Base-by-base conservation (phyloP, 2,113 vertebrate genomes). In the Eolophus roseicapilla region DNA sequence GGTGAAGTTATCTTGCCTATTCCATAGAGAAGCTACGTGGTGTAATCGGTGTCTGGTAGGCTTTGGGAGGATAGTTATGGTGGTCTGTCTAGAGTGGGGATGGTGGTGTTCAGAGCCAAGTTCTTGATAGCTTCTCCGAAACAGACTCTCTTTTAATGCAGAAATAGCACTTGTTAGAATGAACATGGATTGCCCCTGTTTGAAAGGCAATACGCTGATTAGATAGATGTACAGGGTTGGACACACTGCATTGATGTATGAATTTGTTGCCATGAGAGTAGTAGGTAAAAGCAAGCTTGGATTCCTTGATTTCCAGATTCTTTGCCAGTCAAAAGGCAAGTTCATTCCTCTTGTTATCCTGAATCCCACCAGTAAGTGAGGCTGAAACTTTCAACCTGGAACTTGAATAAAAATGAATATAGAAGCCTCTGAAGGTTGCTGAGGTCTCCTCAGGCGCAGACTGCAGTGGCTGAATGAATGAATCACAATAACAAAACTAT, bases 151-250 rank as follows among this genome's bases (percentile, higher is more conserved):
- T 79, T 76, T 68, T 59, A 81, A 52, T 37, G 28, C 13, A 44
- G 37, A 65, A 29, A 20, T 37, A 83, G 21, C 15, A 20, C 17
- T 67, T 73, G 4, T 60, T 75, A 7, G 6, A 64, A 29, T 3
- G 11, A 41, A 57, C 14, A 35, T 44, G 13, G 19, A 39, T 37
- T 63, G 53, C 74, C 14, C 24, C 19, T 46, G 4, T 55, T 91
- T 0, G 4, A 60, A 79, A 71, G 17, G 41, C 9, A 41, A 8
- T 25, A 4, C 0, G 2, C 6, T 16, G 44, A 14, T 57, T 74
- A 1, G 1, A 1, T 74, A 1, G 1, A 1, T 17, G 17, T 37
- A 6, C 6, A 13, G 55, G 24, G 17, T 11, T 68, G 62, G 44
- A 53, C 13, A 14, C 16, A 17, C 13, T 24, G 33, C 11, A 3